Base-by-base conservation (phyloP, 2,888 invertebrate genomes). In the Chrysolina haemoptera region DNA sequence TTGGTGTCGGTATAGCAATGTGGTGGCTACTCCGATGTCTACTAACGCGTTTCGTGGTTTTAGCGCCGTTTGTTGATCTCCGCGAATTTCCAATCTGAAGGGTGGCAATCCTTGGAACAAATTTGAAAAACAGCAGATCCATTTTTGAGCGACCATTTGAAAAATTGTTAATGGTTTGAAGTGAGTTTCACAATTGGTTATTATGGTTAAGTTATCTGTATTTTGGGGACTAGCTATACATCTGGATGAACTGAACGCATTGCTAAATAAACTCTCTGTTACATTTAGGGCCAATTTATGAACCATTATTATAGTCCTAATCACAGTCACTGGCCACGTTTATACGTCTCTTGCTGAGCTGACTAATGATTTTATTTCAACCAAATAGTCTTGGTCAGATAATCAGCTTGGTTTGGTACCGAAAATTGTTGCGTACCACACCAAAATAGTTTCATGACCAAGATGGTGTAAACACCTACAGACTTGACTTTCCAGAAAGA, bases 11-110 rank as follows among this genome's bases (percentile, higher is more conserved):
- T 76, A 62, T 78, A 71, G 78, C 79, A 79, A 81, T 82, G 84
- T 82, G 80, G 80, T 78, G 76, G 73, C 64, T 79, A 75, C 80
- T 81, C 78, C 78, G 79, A 77, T 80, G 76, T 79, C 77, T 83
- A 80, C 79, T 83, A 77, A 77, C 82, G 82, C 84, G 85, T 82
- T 78, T 84, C 85, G 85, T 83, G 84, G 79, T 84, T 85, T 82
- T 83, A 84, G 83, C 81, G 81, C 71, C 82, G 82, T 79, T 80
- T 77, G 77, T 72, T 76, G 76, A 74, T 66, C 78, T 74, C 55
- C 73, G 75, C 75, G 71, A 71, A 68, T 75, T 70, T 64, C 68
- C 71, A 71, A 68, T 64, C 70, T 43, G 63, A 67, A 66, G 48
- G 71, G 66, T 68, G 55, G 62, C 43, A 70, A 63, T 55, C n/a